Conservation (phyloP, 2,888 invertebrate species). For the Drosophila mulleri region DNA sequence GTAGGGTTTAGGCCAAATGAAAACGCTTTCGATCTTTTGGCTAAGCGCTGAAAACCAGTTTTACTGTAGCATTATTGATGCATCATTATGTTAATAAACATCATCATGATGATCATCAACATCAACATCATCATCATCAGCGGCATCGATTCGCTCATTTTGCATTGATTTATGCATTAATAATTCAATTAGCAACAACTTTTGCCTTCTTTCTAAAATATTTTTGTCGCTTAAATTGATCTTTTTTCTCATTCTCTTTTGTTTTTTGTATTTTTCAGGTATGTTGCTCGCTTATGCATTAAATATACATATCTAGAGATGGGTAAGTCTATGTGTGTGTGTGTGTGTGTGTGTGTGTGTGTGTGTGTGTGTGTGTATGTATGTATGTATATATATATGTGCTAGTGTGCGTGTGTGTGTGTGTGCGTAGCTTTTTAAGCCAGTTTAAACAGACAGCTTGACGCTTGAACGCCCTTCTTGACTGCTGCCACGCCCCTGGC, state of each 20-base stretch:
- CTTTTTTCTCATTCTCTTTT: not conserved
- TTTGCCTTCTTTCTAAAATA: constrained; percentile 25
- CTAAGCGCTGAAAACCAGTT: constrained; percentile 28
- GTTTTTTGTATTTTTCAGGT: constrained; percentile 64
- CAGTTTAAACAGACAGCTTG: constrained; percentile 71
- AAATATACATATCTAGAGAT: constrained; percentile 20
- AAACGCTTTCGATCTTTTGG: constrained; percentile 16
- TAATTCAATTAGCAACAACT: constrained; percentile 66
- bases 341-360: constrained; percentile 8
- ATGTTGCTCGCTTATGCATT: constrained; percentile 55
- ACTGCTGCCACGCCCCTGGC: constrained; percentile 27
- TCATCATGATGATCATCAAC: constrained; percentile 3
- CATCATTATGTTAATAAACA: constrained; percentile 27
- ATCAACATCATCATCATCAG: constrained; percentile 7
- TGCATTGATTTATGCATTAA: constrained; percentile 68
- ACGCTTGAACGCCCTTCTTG: constrained; percentile 47
- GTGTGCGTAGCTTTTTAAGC: constrained; percentile 15
- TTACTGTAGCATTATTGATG: constrained; percentile 16
- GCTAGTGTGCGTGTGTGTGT: not conserved
- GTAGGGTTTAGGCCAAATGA: constrained; percentile 17
- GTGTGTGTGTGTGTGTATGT: too few relatives aligned
- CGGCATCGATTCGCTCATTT: constrained; percentile 31
- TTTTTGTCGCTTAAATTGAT: constrained; percentile 1
- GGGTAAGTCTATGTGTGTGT: constrained; percentile 29
- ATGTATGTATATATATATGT: too few relatives aligned